Conservation (phyloP, 2,888 invertebrate genomes). For the Myopa testacea region DNA sequence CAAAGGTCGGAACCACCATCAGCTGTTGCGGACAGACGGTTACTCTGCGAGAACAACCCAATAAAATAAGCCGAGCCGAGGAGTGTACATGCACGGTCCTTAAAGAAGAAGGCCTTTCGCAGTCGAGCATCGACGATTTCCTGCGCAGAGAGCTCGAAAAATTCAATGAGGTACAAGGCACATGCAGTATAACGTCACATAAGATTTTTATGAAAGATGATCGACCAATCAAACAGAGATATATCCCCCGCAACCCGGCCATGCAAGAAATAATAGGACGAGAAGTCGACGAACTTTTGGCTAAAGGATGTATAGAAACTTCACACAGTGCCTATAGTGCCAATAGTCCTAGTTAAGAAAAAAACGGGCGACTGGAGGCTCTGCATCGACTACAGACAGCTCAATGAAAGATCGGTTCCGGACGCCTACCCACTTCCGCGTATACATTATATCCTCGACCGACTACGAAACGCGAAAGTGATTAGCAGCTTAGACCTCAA, state of each 20-base stretch:
- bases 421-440: conserved; percentile 35
- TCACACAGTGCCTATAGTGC: conserved; percentile 38
- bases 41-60: no score
- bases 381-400: conserved; percentile 39
- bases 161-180: no score
- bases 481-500: conserved; percentile 26
- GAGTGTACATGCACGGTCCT: no score
- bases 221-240: no score
- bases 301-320: conserved; percentile 21
- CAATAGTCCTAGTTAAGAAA: conserved; percentile 34
- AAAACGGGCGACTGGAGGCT: conserved; percentile 36
- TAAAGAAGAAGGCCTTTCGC: no score
- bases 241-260: conserved; percentile 37
- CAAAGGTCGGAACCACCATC: no score
- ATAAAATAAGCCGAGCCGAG: no score
- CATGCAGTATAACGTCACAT: no score
- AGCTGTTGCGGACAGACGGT: no score
- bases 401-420: conserved; percentile 8
- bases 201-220: no score
- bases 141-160: no score
- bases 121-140: no score
- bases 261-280: conserved; percentile 25
- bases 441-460: conserved; percentile 27
- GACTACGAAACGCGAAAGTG: conserved; percentile 21
- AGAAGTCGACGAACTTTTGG: conserved; percentile 35